These are phyloP conservation scores for Drosophila monieri DNA, from an alignment of 2,888 invertebrate species.

Conservation along the genomic window DNA sequence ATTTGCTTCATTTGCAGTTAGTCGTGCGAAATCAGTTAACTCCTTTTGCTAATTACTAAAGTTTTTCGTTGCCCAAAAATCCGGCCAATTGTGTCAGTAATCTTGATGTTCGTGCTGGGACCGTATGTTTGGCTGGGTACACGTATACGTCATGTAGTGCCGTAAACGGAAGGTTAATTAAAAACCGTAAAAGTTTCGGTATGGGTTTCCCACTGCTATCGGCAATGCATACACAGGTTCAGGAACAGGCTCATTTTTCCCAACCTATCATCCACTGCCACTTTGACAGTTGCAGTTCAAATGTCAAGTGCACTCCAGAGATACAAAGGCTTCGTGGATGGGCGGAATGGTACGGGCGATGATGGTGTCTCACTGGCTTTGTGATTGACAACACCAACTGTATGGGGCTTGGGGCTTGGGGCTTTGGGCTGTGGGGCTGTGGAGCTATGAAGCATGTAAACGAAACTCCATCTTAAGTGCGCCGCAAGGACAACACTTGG, in stretches of 20 bases:
- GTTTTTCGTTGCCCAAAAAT: constrained; percentile 67
- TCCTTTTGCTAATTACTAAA: constrained; percentile 82
- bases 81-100: constrained; percentile 44
- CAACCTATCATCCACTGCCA: constrained; percentile 24
- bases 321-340: constrained; percentile 18
- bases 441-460: constrained; percentile 62
- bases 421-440: constrained; percentile 34
- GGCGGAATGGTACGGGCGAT: neutral
- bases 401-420: neutral
- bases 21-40: constrained; percentile 79
- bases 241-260: constrained; percentile 48
- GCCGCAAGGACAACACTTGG: constrained; percentile 37
- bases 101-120: constrained; percentile 74
- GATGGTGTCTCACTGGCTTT: constrained; percentile 38
- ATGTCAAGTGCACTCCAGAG: constrained; percentile 70
- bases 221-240: constrained; percentile 23
- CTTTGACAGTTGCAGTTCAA: constrained; percentile 76
- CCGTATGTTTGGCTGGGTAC: constrained; percentile 24
- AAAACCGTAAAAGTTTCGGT: constrained; percentile 61
- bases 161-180: constrained; percentile 73
- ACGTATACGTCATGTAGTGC: constrained; percentile 12
- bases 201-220: constrained; percentile 5
- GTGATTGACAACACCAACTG: constrained; percentile 59
- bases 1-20: constrained; percentile 64
- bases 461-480: constrained; percentile 60